A percentile compares a stretch with the other conserved stretches of the same genome.
phyloP scores from a whole-genome alignment of 2,113 vertebrate genomes.

The Sander vitreus region DNA sequence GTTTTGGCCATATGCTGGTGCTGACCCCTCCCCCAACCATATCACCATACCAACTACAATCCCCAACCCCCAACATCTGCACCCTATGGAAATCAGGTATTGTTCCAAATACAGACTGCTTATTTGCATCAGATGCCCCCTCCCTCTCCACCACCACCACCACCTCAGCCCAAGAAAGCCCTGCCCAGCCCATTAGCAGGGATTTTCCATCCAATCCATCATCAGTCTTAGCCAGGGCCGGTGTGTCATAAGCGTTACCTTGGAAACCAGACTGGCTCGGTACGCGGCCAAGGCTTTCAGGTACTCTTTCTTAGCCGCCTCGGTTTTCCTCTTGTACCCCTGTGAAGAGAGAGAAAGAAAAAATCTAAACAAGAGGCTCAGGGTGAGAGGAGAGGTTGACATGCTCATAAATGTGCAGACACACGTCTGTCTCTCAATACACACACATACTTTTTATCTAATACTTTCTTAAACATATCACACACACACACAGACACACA shows the following conservation, averaged over 20 bases:
- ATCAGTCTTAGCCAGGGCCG: constrained; percentile 74
- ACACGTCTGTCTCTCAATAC: constrained; percentile 38
- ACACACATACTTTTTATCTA: constrained; percentile 26
- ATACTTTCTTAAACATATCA: constrained; percentile 57
- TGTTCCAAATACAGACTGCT: constrained; percentile 71
- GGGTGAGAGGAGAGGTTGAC: constrained; percentile 67
- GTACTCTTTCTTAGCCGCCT: constrained; percentile 99
- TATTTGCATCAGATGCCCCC: constrained; percentile 55
- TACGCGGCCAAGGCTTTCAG: constrained; percentile 98
- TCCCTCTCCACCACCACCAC: constrained; percentile 22
- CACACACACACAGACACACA: constrained; percentile 22
- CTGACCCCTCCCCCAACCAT: constrained; percentile 67
- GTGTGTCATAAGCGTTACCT: constrained; percentile 89
- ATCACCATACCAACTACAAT: constrained; percentile 49
- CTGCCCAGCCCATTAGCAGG: constrained; percentile 78
- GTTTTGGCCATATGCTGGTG: constrained; percentile 52
- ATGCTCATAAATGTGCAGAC: constrained; percentile 49
- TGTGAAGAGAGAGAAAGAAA: constrained; percentile 79
- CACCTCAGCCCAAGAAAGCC: constrained; percentile 52
- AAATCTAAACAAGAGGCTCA: constrained; percentile 65
- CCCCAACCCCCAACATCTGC: constrained; percentile 63
- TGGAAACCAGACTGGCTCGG: constrained; percentile 98
- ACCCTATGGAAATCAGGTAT: constrained; percentile 78
- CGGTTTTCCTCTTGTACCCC: constrained; percentile 99
- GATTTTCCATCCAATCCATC: constrained; percentile 85